Base-by-base conservation (phyloP, 2,113 vertebrate species). In the Hassar affinis region DNA sequence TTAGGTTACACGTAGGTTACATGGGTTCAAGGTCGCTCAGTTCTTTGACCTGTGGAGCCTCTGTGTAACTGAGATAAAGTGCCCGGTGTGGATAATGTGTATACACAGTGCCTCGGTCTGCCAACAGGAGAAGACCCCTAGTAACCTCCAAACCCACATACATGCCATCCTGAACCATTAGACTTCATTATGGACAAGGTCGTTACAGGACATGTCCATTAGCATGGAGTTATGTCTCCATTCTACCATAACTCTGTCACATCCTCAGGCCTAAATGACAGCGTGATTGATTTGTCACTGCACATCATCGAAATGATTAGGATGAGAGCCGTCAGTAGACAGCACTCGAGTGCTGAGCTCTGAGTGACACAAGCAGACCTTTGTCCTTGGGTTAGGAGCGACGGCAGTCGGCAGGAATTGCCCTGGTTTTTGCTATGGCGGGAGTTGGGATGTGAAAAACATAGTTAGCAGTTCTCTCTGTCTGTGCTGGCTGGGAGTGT, bases 181-280 rank as follows among this genome's bases (percentile, higher is more conserved):
- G 78, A 85, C 86, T 87, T 87, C 72, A 85, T 91, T 84, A 90
- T 42, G 66, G 87, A 90, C 91, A 92, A 93, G 91, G 93, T 93
- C 90, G 88, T 84, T 82, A 86, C 82, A 86, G 86, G 89, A 91
- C 85, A 69, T 20, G 86, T 87, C 87, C 85, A 85, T 89, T 90
- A 82, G 69, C 80, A 79, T 87, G 86, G 84, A 92, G 89, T 90
- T 90, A 91, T 90, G 82, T 56, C 82, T 80, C 79, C 7, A 38
- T 64, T 77, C 61, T 77, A 54, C 86, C 87, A 87, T 84, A 86
- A 84, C 57, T 82, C 71, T 42, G 72, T 77, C 76, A 42, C 84
- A 79, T 74, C 81, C 72, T 72, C 47, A 76, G 85, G 78, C 88
- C 51, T 83, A 90, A 89, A 86, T 92, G 89, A 86, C 89, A 90